phyloP scores from a whole-genome alignment of 2,113 vertebrate species.

The Labrus mixtus region DNA sequence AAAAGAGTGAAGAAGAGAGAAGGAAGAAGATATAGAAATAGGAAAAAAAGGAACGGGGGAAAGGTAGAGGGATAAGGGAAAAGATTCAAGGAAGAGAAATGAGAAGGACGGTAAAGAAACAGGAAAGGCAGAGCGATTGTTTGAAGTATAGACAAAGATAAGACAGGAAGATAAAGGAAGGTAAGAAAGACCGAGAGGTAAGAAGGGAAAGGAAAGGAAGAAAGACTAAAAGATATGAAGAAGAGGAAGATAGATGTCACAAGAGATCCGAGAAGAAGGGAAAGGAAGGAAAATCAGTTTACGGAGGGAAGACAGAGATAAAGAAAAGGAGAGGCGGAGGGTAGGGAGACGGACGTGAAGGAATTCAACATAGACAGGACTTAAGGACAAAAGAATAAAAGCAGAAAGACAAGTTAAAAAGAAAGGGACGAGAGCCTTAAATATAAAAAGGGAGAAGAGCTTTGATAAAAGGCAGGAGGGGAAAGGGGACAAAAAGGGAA shows the following conservation, averaged over 20 bases:
- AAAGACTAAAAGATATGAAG: background rate
- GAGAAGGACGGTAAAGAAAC: background rate
- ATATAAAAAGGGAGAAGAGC: no score
- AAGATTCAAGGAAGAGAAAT: background rate
- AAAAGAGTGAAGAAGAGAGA: no score
- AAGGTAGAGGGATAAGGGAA: background rate
- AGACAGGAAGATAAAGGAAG: background rate
- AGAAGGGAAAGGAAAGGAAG: background rate
- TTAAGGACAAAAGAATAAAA: background rate
- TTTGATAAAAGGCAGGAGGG: background rate
- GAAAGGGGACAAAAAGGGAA: background rate
- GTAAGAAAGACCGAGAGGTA: background rate
- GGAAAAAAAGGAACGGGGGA: background rate
- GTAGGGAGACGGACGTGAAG: background rate
- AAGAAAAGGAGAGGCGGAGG: background rate
- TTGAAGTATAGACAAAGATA: background rate
- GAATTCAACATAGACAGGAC: background rate
- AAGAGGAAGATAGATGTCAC: background rate
- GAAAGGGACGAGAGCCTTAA: background rate
- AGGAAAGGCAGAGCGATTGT: background rate
- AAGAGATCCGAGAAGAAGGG: no score
- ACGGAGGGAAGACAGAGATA: background rate
- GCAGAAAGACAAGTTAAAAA: background rate
- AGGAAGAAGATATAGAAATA: background rate
- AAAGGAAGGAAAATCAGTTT: no score